Conservation (phyloP, 2,888 invertebrate species). For the Leptinotarsa tumamoca region DNA sequence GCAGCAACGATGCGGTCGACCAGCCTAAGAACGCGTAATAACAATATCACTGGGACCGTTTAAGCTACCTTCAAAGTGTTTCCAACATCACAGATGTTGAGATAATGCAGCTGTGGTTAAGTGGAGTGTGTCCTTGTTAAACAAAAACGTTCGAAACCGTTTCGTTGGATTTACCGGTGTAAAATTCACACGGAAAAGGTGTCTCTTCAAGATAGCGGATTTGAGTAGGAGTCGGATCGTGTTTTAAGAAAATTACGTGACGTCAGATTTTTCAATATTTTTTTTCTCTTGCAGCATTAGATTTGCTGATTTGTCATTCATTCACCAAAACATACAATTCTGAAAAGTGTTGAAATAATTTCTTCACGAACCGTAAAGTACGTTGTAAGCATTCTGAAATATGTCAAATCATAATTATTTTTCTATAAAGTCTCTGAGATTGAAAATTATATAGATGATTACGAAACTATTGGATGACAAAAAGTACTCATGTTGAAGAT, state of each 20-base stretch:
- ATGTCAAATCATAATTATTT: too few relatives aligned
- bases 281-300: too few relatives aligned
- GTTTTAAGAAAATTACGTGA: neutral
- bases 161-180: constrained; percentile 10
- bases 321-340: too few relatives aligned
- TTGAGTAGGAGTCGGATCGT: too few relatives aligned
- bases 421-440: too few relatives aligned
- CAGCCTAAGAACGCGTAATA: constrained; percentile 43
- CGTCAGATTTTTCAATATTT: neutral
- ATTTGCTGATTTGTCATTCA: too few relatives aligned
- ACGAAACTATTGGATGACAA: too few relatives aligned
- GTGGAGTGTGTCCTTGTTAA: constrained; percentile 28
- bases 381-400: too few relatives aligned
- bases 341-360: too few relatives aligned
- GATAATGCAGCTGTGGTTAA: constrained; percentile 32
- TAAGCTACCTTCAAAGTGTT: constrained; percentile 33
- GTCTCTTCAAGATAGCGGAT: neutral
- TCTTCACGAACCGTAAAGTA: too few relatives aligned
- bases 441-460: too few relatives aligned
- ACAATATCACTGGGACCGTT: constrained; percentile 39
- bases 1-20: constrained; percentile 26
- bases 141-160: constrained; percentile 30
- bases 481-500: too few relatives aligned
- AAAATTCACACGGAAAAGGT: constrained; percentile 19
- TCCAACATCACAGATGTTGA: constrained; percentile 28